Percentiles rank a stretch among this genome's conserved stretches.
Evolutionary conservation across 2,797 vertebrate genomes (phyloP).

Genomic region (Xyrichtys novacula): DNA sequence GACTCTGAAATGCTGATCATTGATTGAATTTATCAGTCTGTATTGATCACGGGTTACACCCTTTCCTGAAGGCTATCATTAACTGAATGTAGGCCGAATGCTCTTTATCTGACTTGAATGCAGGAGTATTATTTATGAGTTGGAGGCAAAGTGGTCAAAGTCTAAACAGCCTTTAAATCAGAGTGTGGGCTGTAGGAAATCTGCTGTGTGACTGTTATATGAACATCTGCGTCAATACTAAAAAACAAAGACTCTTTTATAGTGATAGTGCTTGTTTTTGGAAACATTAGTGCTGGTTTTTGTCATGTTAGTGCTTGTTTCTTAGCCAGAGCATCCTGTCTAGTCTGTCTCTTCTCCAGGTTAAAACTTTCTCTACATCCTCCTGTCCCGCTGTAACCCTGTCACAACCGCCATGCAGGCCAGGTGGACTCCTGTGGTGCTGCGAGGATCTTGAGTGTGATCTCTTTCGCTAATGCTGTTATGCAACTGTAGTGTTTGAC

Average conservation of each 20-base stretch:
- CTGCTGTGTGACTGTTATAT: slow-evolving; percentile 10
- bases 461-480: slow-evolving; percentile 66
- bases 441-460: slow-evolving; percentile 37
- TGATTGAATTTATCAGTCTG: neutral
- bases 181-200: slow-evolving; percentile 6
- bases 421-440: slow-evolving; percentile 34
- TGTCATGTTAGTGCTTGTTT: neutral
- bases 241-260: slow-evolving; percentile 15
- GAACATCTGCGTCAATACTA: neutral
- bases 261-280: neutral
- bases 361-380: neutral
- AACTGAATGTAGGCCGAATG: neutral
- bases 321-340: neutral
- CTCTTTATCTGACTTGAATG: neutral
- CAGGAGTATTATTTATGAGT: slow-evolving; percentile 38
- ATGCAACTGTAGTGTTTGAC: slow-evolving; percentile 71
- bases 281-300: too few relatives aligned
- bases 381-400: neutral
- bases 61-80: neutral
- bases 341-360: neutral
- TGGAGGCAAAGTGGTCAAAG: slow-evolving; percentile 57
- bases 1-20: neutral
- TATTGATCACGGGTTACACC: neutral
- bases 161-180: slow-evolving; percentile 17
- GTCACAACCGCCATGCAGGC: slow-evolving; percentile 23